Evolutionary conservation across 1,140 invertebrate genomes (phyloP).

Genomic region (Batillaria attramentaria): DNA sequence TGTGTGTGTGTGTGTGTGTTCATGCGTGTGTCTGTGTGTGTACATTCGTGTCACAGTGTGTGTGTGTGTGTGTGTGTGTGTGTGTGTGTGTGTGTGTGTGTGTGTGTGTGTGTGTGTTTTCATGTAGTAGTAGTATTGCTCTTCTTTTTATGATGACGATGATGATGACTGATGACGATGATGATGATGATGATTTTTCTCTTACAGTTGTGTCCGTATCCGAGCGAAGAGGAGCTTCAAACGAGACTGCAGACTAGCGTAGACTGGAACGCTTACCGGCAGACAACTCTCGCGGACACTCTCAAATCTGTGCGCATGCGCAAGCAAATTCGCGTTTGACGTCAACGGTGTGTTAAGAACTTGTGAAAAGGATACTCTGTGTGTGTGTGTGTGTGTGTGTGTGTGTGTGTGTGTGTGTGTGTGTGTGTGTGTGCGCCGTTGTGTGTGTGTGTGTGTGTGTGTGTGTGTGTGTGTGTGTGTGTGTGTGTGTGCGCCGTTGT

Average conservation of each 20-base stretch:
- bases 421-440: neutral
- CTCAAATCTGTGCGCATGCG: conserved; percentile 28
- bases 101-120: neutral
- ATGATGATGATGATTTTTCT: too few relatives aligned
- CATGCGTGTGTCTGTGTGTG: neutral
- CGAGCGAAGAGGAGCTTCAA: conserved; percentile 48
- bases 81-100: neutral
- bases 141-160: too few relatives aligned
- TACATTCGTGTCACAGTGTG: neutral
- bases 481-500: conserved; percentile 28
- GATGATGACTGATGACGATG: too few relatives aligned
- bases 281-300: conserved; percentile 36
- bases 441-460: conserved; percentile 12
- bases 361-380: neutral
- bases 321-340: conserved; percentile 1
- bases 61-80: neutral
- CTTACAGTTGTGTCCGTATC: conserved; percentile 49
- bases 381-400: neutral
- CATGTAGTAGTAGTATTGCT: neutral
- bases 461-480: conserved; percentile 32
- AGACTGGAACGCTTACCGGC: conserved; percentile 44
- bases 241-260: conserved; percentile 39
- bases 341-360: neutral
- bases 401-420: conserved; percentile 10
- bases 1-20: neutral